A percentile compares a stretch with the other conserved stretches of the same genome.
Evolutionary conservation across 1,140 invertebrate genomes (phyloP).

Genomic region (Ceratina calcarata): DNA sequence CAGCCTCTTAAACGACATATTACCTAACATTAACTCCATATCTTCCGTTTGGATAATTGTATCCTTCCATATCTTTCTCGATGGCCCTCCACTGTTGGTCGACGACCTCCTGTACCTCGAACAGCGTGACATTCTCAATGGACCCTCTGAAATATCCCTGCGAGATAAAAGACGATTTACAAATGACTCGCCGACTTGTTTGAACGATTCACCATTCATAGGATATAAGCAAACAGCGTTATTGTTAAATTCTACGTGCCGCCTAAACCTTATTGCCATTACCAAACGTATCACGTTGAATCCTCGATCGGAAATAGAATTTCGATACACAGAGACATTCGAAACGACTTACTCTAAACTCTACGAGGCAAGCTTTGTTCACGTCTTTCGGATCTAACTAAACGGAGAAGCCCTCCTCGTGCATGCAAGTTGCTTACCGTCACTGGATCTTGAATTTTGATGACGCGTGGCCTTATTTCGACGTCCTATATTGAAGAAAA

Average conservation of each 20-base stretch:
- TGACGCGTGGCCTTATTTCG: conserved; percentile 66
- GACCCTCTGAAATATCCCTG: conserved; percentile 58
- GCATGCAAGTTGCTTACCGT: conserved; percentile 60
- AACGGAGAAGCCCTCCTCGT: neutral
- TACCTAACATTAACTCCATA: conserved; percentile 80
- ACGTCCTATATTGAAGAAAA: conserved; percentile 69
- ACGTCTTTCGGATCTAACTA: neutral
- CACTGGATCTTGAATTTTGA: conserved; percentile 65
- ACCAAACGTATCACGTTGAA: conserved; percentile 9
- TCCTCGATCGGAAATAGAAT: neutral
- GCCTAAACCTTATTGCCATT: neutral
- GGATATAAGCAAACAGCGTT: no score
- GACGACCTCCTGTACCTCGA: conserved; percentile 82
- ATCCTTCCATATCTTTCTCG: conserved; percentile 82
- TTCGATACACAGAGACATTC: neutral
- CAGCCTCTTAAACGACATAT: no score
- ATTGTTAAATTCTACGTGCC: no score
- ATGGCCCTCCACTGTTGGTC: conserved; percentile 81
- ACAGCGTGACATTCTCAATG: conserved; percentile 65
- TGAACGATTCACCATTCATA: no score
- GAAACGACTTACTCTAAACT: conserved; percentile 1
- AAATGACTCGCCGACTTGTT: no score
- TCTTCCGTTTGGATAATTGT: conserved; percentile 82
- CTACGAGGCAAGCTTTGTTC: neutral
- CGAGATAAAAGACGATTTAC: neutral